Evolutionary conservation across 2,113 vertebrate species (phyloP).

Genomic region (Tiliqua scincoides): DNA sequence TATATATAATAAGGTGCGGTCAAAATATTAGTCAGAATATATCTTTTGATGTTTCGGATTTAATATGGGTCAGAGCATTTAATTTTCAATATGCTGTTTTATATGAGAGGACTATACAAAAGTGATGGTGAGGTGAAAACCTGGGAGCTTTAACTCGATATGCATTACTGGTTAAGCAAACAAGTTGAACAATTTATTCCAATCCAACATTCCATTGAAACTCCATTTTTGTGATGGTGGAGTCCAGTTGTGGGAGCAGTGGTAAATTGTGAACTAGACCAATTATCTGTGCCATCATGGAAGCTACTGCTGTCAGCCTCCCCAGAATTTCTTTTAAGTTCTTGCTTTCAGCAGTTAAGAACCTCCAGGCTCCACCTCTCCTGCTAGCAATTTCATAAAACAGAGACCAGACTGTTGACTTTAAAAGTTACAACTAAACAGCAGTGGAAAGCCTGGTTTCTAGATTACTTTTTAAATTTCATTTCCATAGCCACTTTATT

Average conservation of each 20-base stretch:
- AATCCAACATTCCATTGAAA: background rate
- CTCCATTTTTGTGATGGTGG: background rate
- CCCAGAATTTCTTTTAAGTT: background rate
- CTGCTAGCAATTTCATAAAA: background rate
- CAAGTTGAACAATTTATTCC: background rate
- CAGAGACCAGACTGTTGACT: slow-evolving; percentile 4
- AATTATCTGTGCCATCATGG: background rate
- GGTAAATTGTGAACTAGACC: background rate
- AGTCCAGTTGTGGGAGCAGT: background rate
- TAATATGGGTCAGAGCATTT: no score
- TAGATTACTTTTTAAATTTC: slow-evolving; percentile 17
- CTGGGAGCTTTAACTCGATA: background rate
- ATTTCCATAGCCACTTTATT: slow-evolving; percentile 20
- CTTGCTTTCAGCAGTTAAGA: slow-evolving; percentile 1
- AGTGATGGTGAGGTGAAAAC: no score
- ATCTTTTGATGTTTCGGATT: no score
- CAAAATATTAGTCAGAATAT: no score
- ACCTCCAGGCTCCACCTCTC: background rate
- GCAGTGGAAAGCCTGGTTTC: slow-evolving; percentile 1
- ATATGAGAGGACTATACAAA: no score
- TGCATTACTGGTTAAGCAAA: background rate
- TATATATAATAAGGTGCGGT: no score
- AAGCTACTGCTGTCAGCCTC: background rate
- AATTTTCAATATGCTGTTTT: no score
- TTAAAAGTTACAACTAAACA: slow-evolving; percentile 1